phyloP scores from a whole-genome alignment of 2,797 vertebrate species.

The Enoplosus armatus region DNA sequence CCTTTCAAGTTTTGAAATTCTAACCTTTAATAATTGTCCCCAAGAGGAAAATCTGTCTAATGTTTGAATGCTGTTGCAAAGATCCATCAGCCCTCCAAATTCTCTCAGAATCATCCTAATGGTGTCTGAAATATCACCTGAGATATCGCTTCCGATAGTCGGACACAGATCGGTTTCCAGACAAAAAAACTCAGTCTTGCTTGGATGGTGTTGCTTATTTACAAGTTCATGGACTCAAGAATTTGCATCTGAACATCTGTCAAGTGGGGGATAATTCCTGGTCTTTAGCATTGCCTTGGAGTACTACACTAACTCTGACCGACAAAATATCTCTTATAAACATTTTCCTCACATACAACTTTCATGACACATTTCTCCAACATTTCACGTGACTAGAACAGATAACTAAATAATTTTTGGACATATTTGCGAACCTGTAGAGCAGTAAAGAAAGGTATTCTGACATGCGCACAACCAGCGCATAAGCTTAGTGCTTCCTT shows the following conservation, averaged over 20 bases:
- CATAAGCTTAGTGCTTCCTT: no score
- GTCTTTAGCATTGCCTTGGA: no score
- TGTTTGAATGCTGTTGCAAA: constrained; percentile 33
- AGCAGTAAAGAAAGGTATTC: no score
- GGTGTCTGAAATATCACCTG: constrained; percentile 22
- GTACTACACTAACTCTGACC: no score
- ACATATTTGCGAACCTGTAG: no score
- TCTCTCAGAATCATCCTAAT: constrained; percentile 6
- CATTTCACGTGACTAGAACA: no score
- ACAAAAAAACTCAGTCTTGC: not conserved
- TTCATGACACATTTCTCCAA: no score
- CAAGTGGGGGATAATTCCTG: no score
- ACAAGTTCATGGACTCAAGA: constrained; percentile 52
- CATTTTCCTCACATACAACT: no score
- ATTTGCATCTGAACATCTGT: constrained; percentile 68
- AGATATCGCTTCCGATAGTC: constrained; percentile 15
- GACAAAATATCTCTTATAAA: no score
- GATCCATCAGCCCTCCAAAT: constrained; percentile 36
- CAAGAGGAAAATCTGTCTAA: constrained; percentile 50
- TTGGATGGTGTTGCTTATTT: constrained; percentile 65
- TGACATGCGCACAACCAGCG: no score
- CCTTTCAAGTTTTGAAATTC: constrained; percentile 56
- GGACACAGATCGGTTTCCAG: not conserved
- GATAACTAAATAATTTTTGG: no score
- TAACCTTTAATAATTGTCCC: constrained; percentile 68